Base-by-base conservation (phyloP, 1,140 invertebrate species). In the Musca domestica region DNA sequence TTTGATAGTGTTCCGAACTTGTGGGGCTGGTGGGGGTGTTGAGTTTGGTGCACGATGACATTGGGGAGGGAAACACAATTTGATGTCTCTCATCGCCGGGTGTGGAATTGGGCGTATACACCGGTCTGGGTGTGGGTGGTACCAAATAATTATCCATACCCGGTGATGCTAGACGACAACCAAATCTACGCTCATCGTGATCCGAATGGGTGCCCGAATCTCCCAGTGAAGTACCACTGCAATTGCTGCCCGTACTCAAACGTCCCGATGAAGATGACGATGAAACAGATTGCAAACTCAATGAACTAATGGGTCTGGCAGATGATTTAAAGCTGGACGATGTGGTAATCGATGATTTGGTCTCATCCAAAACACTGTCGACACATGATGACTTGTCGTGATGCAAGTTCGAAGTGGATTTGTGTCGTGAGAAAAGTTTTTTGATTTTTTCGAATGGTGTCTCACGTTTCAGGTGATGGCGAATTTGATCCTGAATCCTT, bases 171-270 rank as follows among this genome's bases (percentile, higher is more conserved):
- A 69, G 80, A 74, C 75, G 84, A 82, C 69, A 84, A 69, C 81
- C 84, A 76, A 89, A 89, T 67, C 89, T 87, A 73, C 88, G 86
- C 23, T 92, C 91, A 70, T 94, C 92, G 66, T 88, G 87, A 76
- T 94, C 92, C 0, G 92, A 94, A 78, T 93, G 91, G 1, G 91
- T 92, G 64, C 92, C 92, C 74, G 91, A 93, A 73, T 94, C 92
- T 0, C 90, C 91, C 0, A 92, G 84, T 73, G 91, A 92, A 20
- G 88, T 88, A 2, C 89, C 90, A 74, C 91, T 92, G 68, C 88
- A 87, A 9, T 86, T 87, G 75, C 89, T 91, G 0, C 87, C 89
- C 2, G 88, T 91, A 74, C 91, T 92, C 71, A 93, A 87, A 27
- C 92, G 86, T 2, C 91, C 91, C 5, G 91, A 92, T 0, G 91